Evolutionary conservation across 2,113 vertebrate species (phyloP).

Genomic region (Variabilichromis moorii): DNA sequence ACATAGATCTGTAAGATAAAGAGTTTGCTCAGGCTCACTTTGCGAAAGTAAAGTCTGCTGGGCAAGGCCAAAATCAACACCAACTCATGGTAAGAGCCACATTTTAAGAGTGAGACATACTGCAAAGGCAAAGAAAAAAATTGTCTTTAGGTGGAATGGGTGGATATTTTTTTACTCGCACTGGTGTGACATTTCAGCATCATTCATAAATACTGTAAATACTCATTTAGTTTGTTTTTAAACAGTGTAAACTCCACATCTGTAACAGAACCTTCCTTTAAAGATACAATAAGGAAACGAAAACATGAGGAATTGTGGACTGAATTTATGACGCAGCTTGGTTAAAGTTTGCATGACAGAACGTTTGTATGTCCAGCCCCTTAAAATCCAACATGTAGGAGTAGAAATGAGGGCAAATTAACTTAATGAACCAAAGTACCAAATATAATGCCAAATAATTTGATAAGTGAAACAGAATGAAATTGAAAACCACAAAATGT

Average conservation of each 20-base stretch:
- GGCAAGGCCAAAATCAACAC: neutral
- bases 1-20: neutral
- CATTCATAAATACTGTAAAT: neutral
- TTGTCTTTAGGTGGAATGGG: neutral
- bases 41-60: neutral
- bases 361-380: neutral
- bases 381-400: neutral
- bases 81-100: neutral
- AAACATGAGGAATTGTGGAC: neutral
- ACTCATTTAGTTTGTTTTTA: neutral
- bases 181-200: neutral
- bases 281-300: neutral
- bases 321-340: neutral
- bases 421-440: neutral
- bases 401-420: neutral
- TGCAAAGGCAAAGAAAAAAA: neutral
- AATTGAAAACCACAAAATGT: neutral
- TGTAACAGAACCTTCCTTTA: neutral
- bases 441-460: neutral
- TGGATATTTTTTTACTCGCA: fast-evolving
- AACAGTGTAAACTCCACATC: fast-evolving
- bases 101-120: neutral
- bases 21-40: neutral
- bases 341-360: neutral
- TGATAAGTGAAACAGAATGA: neutral